Conservation (phyloP, 2,888 invertebrate genomes). For the Nephrotoma guestfalica region DNA sequence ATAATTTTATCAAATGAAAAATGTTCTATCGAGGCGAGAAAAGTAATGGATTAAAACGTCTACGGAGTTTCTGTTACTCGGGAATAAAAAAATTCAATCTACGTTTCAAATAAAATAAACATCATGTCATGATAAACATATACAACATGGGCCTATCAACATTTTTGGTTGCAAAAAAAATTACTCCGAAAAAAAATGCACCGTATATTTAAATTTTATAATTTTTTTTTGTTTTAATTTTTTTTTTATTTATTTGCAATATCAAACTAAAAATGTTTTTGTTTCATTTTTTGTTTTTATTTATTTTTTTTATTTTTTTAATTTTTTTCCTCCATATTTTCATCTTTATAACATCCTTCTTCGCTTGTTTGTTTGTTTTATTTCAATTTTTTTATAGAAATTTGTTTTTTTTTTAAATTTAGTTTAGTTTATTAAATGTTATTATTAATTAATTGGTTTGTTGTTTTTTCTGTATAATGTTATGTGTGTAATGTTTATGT, state of each 20-base stretch:
- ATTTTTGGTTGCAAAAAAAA: no score
- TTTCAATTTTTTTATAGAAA: not conserved
- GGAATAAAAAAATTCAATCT: no score
- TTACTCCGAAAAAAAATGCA: not conserved
- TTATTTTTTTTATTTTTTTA: not conserved
- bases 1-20: no score
- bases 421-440: not conserved
- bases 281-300: not conserved
- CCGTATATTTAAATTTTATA: not conserved
- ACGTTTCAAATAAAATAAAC: no score
- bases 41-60: no score
- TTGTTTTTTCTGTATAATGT: not conserved
- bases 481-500: not conserved
- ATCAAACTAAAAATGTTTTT: constrained; percentile 3
- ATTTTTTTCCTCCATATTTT: not conserved
- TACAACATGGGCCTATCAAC: no score
- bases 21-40: no score
- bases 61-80: no score
- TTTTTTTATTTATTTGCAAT: not conserved
- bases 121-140: no score
- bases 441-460: not conserved
- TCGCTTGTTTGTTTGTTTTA: not conserved
- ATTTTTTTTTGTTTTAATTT: not conserved
- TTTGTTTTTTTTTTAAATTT: not conserved
- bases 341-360: not conserved